Evolutionary conservation across 2,888 invertebrate species (phyloP).

Genomic region (Anticlea derivata): DNA sequence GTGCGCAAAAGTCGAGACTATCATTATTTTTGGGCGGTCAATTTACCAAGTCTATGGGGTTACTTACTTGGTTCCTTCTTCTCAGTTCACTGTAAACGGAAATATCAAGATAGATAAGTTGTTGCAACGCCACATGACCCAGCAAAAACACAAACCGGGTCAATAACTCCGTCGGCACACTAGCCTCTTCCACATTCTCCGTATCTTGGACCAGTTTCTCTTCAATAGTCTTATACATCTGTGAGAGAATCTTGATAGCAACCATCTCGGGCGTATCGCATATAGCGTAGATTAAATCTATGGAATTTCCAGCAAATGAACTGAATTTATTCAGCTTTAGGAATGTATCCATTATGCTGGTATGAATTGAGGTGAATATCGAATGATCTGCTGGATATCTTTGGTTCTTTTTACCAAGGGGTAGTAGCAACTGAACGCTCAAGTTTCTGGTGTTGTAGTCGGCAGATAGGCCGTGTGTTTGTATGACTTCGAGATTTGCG

Average conservation of each 20-base stretch:
- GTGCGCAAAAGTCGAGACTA: neutral
- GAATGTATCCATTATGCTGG: conserved; percentile 75
- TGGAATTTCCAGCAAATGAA: conserved; percentile 74
- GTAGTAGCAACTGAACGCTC: conserved; percentile 64
- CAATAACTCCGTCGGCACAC: conserved; percentile 67
- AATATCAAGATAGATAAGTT: conserved; percentile 92
- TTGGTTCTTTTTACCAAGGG: conserved; percentile 63
- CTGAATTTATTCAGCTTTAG: conserved; percentile 76
- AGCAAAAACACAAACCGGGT: conserved; percentile 84
- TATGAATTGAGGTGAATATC: conserved; percentile 61
- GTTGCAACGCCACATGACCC: conserved; percentile 91
- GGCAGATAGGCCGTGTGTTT: conserved; percentile 87
- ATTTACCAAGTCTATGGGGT: too few species aligned
- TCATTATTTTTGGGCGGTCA: neutral
- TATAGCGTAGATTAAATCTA: conserved; percentile 82
- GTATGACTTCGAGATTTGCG: conserved; percentile 89
- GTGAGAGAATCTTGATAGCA: conserved; percentile 73
- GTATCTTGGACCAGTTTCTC: conserved; percentile 59
- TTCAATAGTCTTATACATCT: conserved; percentile 75
- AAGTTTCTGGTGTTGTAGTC: conserved; percentile 67
- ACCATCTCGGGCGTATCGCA: conserved; percentile 84
- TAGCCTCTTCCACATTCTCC: conserved; percentile 61
- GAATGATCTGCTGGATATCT: conserved; percentile 69
- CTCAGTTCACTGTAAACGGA: conserved; percentile 91
- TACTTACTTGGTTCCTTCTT: conserved; percentile 77